phyloP scores from a whole-genome alignment of 2,113 vertebrate species.

The Anas platyrhynchos region DNA sequence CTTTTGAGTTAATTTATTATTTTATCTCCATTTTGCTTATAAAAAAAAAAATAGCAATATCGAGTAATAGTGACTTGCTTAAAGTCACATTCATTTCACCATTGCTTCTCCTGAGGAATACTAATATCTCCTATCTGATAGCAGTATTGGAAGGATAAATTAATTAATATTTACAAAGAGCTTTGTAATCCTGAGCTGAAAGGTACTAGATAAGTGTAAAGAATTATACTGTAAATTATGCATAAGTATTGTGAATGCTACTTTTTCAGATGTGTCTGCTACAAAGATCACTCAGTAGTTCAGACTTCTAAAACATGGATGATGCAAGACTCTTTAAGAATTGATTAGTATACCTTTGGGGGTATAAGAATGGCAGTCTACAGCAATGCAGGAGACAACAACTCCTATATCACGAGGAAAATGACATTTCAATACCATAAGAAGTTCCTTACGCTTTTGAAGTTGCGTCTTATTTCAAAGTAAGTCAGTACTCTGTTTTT shows the following conservation, averaged over 20 bases:
- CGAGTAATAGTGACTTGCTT: background rate
- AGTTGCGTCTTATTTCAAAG: slow-evolving; percentile 44
- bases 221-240: slow-evolving; percentile 64
- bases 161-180: slow-evolving; percentile 51
- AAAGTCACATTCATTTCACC: background rate
- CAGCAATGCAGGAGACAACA: slow-evolving; percentile 30
- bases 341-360: slow-evolving; percentile 56
- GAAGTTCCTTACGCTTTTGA: slow-evolving; percentile 24
- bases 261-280: slow-evolving; percentile 59
- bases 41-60: background rate
- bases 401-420: background rate
- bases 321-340: slow-evolving; percentile 60
- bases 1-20: background rate
- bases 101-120: background rate
- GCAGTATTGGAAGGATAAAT: background rate
- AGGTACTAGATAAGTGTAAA: slow-evolving; percentile 51
- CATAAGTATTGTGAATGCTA: slow-evolving; percentile 47
- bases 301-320: slow-evolving; percentile 55
- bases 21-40: background rate
- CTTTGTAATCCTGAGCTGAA: slow-evolving; percentile 47
- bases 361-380: slow-evolving; percentile 44
- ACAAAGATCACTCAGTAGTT: slow-evolving; percentile 57
- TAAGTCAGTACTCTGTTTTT: slow-evolving; percentile 19
- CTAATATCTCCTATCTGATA: background rate
- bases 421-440: slow-evolving; percentile 37